Evolutionary conservation across 1,140 invertebrate species (phyloP).

Genomic region (Diorhabda carinulata): DNA sequence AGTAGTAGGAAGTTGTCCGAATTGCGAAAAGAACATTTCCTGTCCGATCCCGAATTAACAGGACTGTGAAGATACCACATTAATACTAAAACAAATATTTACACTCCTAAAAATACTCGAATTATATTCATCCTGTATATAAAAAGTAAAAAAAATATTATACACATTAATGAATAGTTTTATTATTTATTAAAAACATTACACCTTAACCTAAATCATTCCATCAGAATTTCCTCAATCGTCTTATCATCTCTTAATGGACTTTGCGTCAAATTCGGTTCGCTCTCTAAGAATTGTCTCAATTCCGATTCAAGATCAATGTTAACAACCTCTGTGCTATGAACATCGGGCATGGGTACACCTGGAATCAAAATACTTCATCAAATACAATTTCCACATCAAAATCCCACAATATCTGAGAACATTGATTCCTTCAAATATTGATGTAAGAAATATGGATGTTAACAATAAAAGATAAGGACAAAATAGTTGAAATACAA

Average conservation of each 20-base stretch:
- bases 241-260: slow-evolving; percentile 61
- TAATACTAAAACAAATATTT: too few species aligned
- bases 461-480: too few species aligned
- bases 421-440: too few species aligned
- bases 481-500: too few species aligned
- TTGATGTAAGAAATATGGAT: too few species aligned
- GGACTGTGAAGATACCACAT: not conserved
- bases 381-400: too few species aligned
- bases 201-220: slow-evolving; percentile 36
- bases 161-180: too few species aligned
- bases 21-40: slow-evolving; percentile 39
- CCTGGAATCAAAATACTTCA: slow-evolving; percentile 32
- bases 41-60: slow-evolving; percentile 22
- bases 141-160: too few species aligned
- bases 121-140: too few species aligned
- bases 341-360: slow-evolving; percentile 48
- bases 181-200: too few species aligned
- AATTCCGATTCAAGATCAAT: slow-evolving; percentile 65
- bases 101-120: too few species aligned
- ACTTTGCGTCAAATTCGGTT: slow-evolving; percentile 56
- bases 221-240: slow-evolving; percentile 60
- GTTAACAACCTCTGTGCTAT: slow-evolving; percentile 37
- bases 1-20: slow-evolving; percentile 39
- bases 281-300: slow-evolving; percentile 67
- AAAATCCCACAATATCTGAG: too few species aligned